These are phyloP conservation scores for Diloba caeruleocephala DNA, from an alignment of 2,888 invertebrate genomes.

Conservation along the genomic window DNA sequence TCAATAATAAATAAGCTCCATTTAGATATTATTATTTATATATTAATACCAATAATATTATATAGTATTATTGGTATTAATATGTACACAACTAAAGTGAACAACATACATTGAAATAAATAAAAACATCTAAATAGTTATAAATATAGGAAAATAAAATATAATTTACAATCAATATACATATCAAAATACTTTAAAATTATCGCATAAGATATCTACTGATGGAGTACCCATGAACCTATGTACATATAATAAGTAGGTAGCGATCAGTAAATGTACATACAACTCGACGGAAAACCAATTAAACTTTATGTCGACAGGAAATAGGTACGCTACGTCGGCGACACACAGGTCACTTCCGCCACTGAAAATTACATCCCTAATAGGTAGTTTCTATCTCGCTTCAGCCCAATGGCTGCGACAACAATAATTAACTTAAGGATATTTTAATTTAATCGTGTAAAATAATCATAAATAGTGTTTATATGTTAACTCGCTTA, in stretches of 20 bases:
- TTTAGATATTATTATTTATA: no score
- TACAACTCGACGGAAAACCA: constrained; percentile 55
- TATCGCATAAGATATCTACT: no score
- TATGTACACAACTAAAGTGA: no score
- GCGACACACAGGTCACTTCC: constrained; percentile 50
- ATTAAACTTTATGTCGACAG: constrained; percentile 61
- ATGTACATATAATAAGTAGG: constrained; percentile 9
- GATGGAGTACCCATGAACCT: constrained; percentile 2
- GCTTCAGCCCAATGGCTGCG: constrained; percentile 5
- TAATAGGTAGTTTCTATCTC: constrained; percentile 41
- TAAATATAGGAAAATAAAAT: no score
- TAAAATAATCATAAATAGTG: background rate
- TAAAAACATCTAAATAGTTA: no score
- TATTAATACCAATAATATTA: no score
- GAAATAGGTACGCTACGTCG: constrained; percentile 52
- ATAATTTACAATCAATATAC: no score
- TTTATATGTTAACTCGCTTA: no score
- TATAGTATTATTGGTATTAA: no score
- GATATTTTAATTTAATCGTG: background rate
- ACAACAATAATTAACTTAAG: constrained; percentile 4
- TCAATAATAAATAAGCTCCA: no score
- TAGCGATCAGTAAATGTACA: constrained; percentile 19
- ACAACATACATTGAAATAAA: no score
- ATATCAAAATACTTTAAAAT: no score
- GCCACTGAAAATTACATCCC: constrained; percentile 38